phyloP scores from a whole-genome alignment of 2,113 vertebrate genomes.

The Microcebus ravelobensis region DNA sequence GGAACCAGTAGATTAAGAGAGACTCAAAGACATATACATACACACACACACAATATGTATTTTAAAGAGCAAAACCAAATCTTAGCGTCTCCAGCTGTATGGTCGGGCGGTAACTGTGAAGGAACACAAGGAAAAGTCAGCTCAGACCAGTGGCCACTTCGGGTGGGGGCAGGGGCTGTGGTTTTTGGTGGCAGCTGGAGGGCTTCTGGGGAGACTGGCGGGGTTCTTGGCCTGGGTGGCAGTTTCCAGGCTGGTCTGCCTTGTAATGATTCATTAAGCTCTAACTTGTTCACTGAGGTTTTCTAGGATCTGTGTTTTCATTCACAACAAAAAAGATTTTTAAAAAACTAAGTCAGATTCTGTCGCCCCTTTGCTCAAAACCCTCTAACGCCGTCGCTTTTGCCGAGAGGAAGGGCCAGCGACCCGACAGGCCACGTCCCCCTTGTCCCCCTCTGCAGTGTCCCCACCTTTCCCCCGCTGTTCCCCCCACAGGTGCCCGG shows the following conservation, averaged over 20 bases:
- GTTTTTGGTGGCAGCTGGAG: background rate
- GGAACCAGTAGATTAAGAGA: background rate
- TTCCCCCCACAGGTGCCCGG: rapidly evolving
- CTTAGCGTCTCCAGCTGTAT: rapidly evolving
- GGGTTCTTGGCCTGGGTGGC: background rate
- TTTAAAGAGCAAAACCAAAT: background rate
- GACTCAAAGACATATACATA: background rate
- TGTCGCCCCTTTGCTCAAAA: too few relatives aligned
- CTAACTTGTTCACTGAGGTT: background rate
- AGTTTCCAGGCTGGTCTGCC: background rate
- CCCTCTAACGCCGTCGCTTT: background rate
- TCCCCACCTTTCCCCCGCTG: rapidly evolving
- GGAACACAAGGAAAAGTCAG: background rate
- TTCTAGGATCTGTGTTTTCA: background rate
- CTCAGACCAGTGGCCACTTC: background rate
- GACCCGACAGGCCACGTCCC: rapidly evolving
- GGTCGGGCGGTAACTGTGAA: background rate
- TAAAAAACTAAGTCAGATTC: background rate
- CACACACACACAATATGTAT: too few relatives aligned
- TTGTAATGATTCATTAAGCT: background rate
- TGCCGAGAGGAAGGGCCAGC: background rate
- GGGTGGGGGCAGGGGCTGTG: background rate
- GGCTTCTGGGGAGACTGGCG: background rate
- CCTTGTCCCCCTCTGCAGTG: rapidly evolving
- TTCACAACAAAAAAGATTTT: background rate